Evolutionary conservation across 2,888 invertebrate species (phyloP).

Genomic region (Laothoe populi): DNA sequence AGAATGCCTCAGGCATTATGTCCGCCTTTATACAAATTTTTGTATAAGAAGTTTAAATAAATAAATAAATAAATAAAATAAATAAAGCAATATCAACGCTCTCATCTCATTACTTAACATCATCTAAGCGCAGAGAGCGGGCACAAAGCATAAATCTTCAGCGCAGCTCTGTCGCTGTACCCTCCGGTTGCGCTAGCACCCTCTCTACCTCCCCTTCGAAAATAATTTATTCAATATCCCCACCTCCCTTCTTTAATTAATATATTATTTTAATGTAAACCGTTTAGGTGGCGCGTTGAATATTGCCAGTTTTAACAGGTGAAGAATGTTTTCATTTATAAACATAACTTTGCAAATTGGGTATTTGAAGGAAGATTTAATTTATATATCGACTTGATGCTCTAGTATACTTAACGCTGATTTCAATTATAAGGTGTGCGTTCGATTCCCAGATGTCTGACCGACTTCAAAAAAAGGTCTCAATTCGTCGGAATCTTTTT

Average conservation of each 20-base stretch:
- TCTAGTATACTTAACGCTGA: no score
- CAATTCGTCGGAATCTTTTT: no score
- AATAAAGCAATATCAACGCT: neutral
- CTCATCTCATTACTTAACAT: neutral
- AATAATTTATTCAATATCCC: constrained; percentile 62
- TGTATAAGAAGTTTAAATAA: no score
- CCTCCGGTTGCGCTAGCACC: constrained; percentile 48
- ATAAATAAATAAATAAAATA: no score
- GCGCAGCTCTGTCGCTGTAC: constrained; percentile 51
- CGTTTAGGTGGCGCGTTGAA: constrained; percentile 35
- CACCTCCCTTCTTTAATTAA: constrained; percentile 58
- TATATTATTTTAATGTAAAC: constrained; percentile 50
- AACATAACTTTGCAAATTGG: constrained; percentile 21
- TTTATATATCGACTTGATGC: no score
- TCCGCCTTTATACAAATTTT: no score
- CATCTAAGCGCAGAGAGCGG: constrained; percentile 25
- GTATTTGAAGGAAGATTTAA: neutral
- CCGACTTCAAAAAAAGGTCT: no score
- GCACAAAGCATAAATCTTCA: constrained; percentile 60
- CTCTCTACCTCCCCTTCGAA: constrained; percentile 28
- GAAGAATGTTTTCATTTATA: constrained; percentile 17
- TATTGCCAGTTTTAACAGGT: constrained; percentile 28
- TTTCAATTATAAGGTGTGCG: no score
- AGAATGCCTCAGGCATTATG: no score
- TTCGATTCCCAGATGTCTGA: no score